Evolutionary conservation across 2,113 vertebrate species (phyloP).

Genomic region (Dromas ardeola): DNA sequence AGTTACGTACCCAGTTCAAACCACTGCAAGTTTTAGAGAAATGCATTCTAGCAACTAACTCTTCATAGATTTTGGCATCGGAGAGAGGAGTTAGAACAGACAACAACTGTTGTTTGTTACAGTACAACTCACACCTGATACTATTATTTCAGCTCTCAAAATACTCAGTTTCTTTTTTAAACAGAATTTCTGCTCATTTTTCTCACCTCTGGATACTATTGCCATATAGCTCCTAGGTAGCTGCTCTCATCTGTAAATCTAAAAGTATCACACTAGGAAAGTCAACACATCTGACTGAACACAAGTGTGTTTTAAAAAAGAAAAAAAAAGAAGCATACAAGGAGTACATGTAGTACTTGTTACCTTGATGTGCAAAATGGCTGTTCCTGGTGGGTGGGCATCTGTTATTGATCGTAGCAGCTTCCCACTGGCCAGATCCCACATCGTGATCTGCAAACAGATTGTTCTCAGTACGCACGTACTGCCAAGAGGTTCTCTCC

Average conservation of each 20-base stretch:
- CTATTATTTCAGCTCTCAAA: not conserved
- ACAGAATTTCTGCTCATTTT: not conserved
- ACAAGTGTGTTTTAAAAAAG: not conserved
- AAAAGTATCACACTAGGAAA: not conserved
- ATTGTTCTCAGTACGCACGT: not conserved
- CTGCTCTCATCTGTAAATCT: not conserved
- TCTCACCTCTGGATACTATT: not conserved
- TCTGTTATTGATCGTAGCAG: conserved; percentile 94
- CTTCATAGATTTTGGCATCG: not conserved
- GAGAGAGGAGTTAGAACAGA: not conserved
- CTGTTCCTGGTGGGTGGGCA: conserved; percentile 95
- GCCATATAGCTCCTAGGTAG: not conserved
- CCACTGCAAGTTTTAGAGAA: not conserved
- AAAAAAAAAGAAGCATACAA: not conserved
- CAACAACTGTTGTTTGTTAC: not conserved
- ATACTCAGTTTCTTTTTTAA: not conserved
- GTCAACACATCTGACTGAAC: not conserved
- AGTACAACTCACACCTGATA: not conserved
- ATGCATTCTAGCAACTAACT: not conserved
- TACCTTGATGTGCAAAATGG: conserved; percentile 96
- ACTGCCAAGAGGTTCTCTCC: not conserved
- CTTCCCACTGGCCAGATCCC: conserved; percentile 97
- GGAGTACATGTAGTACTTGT: not conserved
- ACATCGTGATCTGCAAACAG: conserved; percentile 94
- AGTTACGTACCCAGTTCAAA: not conserved